Conservation (phyloP, 2,797 vertebrate genomes). For the Takifugu rubripes region DNA sequence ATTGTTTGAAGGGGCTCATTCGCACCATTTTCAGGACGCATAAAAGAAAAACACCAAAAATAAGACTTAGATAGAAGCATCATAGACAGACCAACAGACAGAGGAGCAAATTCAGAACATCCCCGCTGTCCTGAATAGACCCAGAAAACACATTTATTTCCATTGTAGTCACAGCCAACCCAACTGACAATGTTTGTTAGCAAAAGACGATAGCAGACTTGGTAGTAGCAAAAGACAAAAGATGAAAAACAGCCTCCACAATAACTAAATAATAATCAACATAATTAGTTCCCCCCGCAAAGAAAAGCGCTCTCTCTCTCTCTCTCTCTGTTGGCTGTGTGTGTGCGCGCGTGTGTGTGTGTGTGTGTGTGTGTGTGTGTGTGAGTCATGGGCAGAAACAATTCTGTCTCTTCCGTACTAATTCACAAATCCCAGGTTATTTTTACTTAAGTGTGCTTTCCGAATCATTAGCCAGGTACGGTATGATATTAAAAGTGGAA, state of each 20-base stretch:
- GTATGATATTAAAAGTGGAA: conserved; percentile 4
- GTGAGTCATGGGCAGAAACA: conserved; percentile 20
- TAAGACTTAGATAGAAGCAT: too few species aligned
- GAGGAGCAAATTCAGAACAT: conserved; percentile 18
- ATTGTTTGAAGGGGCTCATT: conserved; percentile 53
- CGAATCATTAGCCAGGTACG: neutral
- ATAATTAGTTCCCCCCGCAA: conserved; percentile 56
- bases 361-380: neutral
- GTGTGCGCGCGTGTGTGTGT: conserved; percentile 41
- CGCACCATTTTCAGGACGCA: conserved; percentile 38
- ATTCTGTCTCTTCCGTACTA: conserved; percentile 21
- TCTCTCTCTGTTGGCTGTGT: conserved; percentile 28
- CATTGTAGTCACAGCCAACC: conserved; percentile 30
- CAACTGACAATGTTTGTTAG: conserved; percentile 20
- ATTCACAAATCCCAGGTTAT: conserved; percentile 30
- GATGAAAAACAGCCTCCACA: conserved; percentile 32
- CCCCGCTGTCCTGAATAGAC: conserved; percentile 29
- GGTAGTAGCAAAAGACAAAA: conserved; percentile 39
- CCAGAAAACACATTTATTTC: conserved; percentile 31
- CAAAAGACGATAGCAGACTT: conserved; percentile 26
- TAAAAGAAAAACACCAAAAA: conserved; percentile 23
- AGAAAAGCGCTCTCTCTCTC: conserved; percentile 49
- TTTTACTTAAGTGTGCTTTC: conserved; percentile 5
- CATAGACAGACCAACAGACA: too few species aligned
- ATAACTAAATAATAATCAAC: conserved; percentile 54